Conservation (phyloP, 2,888 invertebrate genomes). For the Nebria brevicollis region DNA sequence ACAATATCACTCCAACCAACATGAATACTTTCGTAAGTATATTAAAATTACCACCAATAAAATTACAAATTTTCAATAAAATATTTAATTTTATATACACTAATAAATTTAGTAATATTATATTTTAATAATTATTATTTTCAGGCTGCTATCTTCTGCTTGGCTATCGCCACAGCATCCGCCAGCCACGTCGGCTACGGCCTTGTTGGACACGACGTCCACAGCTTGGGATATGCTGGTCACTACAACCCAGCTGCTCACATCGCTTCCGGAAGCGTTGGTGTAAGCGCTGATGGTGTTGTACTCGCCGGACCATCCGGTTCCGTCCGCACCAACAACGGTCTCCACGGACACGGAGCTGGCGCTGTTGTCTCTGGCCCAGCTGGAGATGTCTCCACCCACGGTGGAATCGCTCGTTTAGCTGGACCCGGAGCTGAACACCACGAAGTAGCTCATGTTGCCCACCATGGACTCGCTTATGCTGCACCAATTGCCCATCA, state of each 20-base stretch:
- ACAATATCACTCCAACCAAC: slow-evolving; percentile 32
- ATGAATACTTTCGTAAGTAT: slow-evolving; percentile 38
- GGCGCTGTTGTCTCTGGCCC: slow-evolving; percentile 54
- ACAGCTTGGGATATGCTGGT: neutral
- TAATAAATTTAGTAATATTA: neutral
- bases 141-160: slow-evolving; percentile 35
- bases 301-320: slow-evolving; percentile 40
- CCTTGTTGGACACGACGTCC: slow-evolving; percentile 15
- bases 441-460: slow-evolving; percentile 21
- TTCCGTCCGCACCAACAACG: slow-evolving; percentile 39
- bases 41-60: neutral
- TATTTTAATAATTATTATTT: neutral
- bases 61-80: neutral
- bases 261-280: slow-evolving; percentile 50
- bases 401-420: slow-evolving; percentile 50
- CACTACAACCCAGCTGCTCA: slow-evolving; percentile 32
- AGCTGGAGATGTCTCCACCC: slow-evolving; percentile 54
- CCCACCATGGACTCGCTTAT: slow-evolving; percentile 5
- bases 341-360: slow-evolving; percentile 53
- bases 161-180: slow-evolving; percentile 31
- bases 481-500: slow-evolving; percentile 11
- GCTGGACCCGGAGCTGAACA: slow-evolving; percentile 29
- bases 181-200: slow-evolving; percentile 23
- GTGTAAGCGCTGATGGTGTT: slow-evolving; percentile 48
- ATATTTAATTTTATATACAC: neutral